Evolutionary conservation across 2,888 invertebrate species (phyloP).

Genomic region (Opisthograptis luteolata): DNA sequence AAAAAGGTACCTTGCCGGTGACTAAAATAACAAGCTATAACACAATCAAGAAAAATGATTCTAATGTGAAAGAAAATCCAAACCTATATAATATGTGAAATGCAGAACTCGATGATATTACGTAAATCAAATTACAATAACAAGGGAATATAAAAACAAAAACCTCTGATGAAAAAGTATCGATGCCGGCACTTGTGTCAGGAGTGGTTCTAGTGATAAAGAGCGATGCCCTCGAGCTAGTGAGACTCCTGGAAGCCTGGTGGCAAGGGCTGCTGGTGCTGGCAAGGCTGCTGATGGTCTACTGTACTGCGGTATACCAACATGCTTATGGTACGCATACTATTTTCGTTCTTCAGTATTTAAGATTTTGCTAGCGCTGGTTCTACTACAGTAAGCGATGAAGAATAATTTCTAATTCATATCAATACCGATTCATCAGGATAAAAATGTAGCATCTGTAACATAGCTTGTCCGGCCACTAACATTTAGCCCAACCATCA

Average conservation of each 20-base stretch:
- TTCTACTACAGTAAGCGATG: not conserved
- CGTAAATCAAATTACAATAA: too few relatives aligned
- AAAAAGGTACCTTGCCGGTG: too few relatives aligned
- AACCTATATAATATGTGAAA: too few relatives aligned
- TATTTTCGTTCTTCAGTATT: not conserved
- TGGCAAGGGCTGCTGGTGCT: constrained; percentile 79
- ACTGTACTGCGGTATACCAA: constrained; percentile 39
- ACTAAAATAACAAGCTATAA: too few relatives aligned
- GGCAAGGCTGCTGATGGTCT: constrained; percentile 71
- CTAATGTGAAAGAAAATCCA: too few relatives aligned
- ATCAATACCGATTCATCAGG: too few relatives aligned
- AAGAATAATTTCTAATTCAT: too few relatives aligned
- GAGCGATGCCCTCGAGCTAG: constrained; percentile 75
- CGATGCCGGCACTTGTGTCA: constrained; percentile 57
- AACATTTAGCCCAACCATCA: too few relatives aligned
- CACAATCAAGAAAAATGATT: too few relatives aligned
- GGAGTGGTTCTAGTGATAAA: constrained; percentile 58
- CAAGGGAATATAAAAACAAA: constrained; percentile 8
- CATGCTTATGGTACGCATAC: constrained; percentile 47
- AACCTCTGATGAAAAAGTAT: constrained; percentile 30
- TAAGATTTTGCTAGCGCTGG: not conserved
- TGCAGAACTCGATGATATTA: too few relatives aligned
- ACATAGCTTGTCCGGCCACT: too few relatives aligned
- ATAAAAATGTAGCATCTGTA: too few relatives aligned
- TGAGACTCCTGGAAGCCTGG: constrained; percentile 79